Percentiles rank a stretch among this genome's conserved stretches.
Evolutionary conservation across 1,140 invertebrate genomes (phyloP).

Genomic region (Heliconius congener): DNA sequence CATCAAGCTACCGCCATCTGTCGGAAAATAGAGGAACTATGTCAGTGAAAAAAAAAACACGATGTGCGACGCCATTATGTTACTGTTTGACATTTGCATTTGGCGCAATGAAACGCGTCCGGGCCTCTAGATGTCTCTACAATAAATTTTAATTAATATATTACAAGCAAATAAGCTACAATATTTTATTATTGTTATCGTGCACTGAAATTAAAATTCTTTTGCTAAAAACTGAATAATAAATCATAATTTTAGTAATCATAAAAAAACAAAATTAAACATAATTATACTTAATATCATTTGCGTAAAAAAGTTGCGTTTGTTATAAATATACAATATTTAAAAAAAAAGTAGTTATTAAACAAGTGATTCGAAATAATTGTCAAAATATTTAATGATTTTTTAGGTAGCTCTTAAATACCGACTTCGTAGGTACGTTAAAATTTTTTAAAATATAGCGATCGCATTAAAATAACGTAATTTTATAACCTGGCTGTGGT

Average conservation of each 20-base stretch:
- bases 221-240: not conserved
- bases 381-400: constrained; percentile 9
- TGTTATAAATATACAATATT: constrained; percentile 10
- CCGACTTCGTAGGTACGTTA: constrained; percentile 6
- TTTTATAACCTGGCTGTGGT: constrained; percentile 35
- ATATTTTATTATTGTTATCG: not conserved
- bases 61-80: not conserved
- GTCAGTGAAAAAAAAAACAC: not conserved
- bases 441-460: constrained; percentile 1
- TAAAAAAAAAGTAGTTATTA: constrained; percentile 15
- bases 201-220: not conserved
- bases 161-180: not conserved
- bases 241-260: not conserved
- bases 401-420: constrained; percentile 26
- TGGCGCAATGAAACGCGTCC: not conserved
- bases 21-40: not conserved
- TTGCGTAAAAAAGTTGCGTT: not conserved
- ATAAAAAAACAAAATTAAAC: not conserved
- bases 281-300: not conserved
- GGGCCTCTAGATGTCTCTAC: not conserved
- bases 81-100: not conserved
- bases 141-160: not conserved
- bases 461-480: constrained; percentile 32
- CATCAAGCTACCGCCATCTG: not conserved
- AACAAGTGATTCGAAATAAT: constrained; percentile 20